A percentile compares a stretch with the other conserved stretches of the same genome.
Evolutionary conservation across 2,113 vertebrate species (phyloP).

Genomic region (Oreotrochilus melanogaster): DNA sequence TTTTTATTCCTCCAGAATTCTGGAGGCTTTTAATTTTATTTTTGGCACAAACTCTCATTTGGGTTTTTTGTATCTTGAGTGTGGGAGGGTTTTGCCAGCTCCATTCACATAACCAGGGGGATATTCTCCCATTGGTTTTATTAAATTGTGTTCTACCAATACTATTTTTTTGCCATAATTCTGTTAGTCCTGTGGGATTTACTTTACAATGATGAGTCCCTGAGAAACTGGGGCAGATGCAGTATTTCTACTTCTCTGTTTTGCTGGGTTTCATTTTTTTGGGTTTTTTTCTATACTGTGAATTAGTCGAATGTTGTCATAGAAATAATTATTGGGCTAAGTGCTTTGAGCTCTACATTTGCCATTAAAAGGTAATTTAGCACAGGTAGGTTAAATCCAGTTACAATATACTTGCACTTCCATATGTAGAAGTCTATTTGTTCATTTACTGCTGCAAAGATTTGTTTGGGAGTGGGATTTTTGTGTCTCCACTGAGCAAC

Average conservation of each 20-base stretch:
- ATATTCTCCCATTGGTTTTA: background rate
- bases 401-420: background rate
- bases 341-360: background rate
- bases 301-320: background rate
- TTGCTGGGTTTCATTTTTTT: background rate
- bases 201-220: background rate
- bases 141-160: background rate
- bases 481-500: background rate
- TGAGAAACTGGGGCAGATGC: background rate
- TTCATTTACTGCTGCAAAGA: background rate
- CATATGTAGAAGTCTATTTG: background rate
- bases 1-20: background rate
- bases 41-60: background rate
- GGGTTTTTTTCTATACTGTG: background rate
- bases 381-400: background rate
- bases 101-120: background rate
- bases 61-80: background rate
- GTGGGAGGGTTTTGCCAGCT: background rate
- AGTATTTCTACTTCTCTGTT: background rate
- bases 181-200: background rate
- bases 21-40: background rate
- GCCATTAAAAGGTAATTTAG: background rate
- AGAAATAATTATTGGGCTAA: background rate
- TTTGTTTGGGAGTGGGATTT: background rate
- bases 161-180: background rate